These are phyloP conservation scores for Cyprinodon variegatus DNA, from an alignment of 2,113 vertebrate species.

Conservation along the genomic window DNA sequence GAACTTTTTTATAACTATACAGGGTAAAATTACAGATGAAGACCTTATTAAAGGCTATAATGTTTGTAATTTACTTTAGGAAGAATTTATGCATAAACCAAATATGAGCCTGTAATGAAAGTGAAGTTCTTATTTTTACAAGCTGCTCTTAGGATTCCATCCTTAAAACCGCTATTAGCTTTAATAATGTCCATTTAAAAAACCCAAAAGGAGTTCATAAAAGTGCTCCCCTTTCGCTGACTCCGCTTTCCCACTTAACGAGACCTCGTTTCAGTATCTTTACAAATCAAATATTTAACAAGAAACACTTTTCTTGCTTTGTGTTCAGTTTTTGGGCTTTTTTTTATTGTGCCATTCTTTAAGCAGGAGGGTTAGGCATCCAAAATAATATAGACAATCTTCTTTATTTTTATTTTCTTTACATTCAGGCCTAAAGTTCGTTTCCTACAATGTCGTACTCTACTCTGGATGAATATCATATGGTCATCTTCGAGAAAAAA, in stretches of 20 bases:
- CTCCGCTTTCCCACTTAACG: slow-evolving; percentile 14
- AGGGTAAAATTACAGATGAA: background rate
- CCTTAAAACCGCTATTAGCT: background rate
- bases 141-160: slow-evolving; percentile 1
- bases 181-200: slow-evolving; percentile 6
- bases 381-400: background rate
- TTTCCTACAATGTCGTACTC: background rate
- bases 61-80: background rate
- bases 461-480: background rate
- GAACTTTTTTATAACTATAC: background rate
- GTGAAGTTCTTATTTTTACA: slow-evolving; percentile 1
- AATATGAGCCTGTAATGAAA: background rate
- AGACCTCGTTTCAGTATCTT: slow-evolving; percentile 22
- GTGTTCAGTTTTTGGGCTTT: background rate
- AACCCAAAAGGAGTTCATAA: slow-evolving; percentile 11
- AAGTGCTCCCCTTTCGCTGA: slow-evolving; percentile 17
- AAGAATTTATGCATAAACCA: background rate
- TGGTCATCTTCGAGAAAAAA: background rate
- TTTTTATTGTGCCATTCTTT: slow-evolving; percentile 6
- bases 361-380: background rate
- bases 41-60: background rate
- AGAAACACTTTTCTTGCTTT: slow-evolving; percentile 2
- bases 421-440: background rate
- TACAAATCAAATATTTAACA: background rate
- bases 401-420: background rate